phyloP scores from a whole-genome alignment of 2,888 invertebrate genomes.

The Allolobophora icterica region DNA sequence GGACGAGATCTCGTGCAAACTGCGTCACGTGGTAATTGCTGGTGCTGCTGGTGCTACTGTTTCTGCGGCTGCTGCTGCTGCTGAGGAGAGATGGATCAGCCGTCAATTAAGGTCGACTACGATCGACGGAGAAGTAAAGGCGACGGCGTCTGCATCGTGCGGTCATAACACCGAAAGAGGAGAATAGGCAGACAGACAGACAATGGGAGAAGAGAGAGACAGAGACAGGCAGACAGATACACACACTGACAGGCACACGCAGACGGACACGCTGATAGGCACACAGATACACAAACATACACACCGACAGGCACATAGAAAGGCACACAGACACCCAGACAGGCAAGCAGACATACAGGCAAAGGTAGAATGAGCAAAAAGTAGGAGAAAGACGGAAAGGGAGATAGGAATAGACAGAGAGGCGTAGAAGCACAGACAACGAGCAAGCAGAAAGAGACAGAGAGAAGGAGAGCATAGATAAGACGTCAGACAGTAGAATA shows the following conservation, averaged over 20 bases:
- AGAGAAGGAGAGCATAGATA: no score
- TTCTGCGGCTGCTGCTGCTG: neutral
- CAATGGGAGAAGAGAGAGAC: neutral
- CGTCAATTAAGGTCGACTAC: neutral
- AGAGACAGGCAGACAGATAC: neutral
- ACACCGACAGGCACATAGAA: no score
- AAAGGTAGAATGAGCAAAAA: no score
- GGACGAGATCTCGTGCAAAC: neutral
- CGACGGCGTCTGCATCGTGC: neutral
- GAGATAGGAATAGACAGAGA: no score
- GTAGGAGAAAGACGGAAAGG: no score
- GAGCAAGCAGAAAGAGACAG: no score
- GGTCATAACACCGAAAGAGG: neutral
- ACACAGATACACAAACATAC: no score
- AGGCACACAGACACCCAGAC: no score
- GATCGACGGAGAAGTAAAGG: neutral
- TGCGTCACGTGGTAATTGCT: conserved; percentile 11
- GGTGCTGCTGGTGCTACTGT: neutral
- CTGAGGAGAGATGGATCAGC: neutral
- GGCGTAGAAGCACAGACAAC: no score
- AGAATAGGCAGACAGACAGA: neutral
- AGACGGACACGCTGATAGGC: neutral
- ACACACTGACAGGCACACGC: neutral
- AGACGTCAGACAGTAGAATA: no score
- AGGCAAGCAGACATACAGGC: no score